Evolutionary conservation across 2,797 vertebrate genomes (phyloP).

Genomic region (Spondyliosoma cantharus): DNA sequence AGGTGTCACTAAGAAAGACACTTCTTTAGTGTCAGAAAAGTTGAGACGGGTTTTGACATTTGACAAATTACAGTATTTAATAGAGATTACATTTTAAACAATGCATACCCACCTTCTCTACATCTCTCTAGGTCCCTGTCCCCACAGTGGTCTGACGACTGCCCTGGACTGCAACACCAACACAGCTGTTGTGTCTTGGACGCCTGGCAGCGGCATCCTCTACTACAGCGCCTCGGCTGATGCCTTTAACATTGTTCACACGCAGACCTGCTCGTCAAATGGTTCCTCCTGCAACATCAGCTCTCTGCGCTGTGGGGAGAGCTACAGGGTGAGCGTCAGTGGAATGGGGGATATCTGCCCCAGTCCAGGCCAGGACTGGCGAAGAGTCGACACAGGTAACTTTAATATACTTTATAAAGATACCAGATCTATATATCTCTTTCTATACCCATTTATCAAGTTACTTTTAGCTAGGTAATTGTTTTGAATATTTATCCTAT

Average conservation of each 20-base stretch:
- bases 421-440: neutral
- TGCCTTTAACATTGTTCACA: slow-evolving; percentile 17
- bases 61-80: neutral
- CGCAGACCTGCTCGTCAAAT: slow-evolving; percentile 67
- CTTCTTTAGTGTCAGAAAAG: neutral
- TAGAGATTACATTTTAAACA: neutral
- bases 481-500: neutral
- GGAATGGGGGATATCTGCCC: slow-evolving; percentile 76
- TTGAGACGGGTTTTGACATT: neutral
- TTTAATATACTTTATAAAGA: neutral
- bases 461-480: neutral
- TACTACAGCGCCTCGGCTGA: slow-evolving; percentile 74
- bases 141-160: slow-evolving; percentile 58
- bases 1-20: neutral
- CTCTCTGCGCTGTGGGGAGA: slow-evolving; percentile 75
- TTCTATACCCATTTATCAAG: neutral
- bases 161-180: slow-evolving; percentile 76
- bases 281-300: slow-evolving; percentile 77
- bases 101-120: neutral
- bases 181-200: slow-evolving; percentile 80
- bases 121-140: slow-evolving; percentile 79
- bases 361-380: slow-evolving; percentile 66
- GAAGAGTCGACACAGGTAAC: slow-evolving; percentile 76
- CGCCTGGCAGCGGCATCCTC: slow-evolving; percentile 71
- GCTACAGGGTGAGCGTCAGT: slow-evolving; percentile 76